Evolutionary conservation across 1,140 invertebrate genomes (phyloP), one percentile per base, ranked within the genome.

Genomic region (Halictus rubicundus): DNA sequence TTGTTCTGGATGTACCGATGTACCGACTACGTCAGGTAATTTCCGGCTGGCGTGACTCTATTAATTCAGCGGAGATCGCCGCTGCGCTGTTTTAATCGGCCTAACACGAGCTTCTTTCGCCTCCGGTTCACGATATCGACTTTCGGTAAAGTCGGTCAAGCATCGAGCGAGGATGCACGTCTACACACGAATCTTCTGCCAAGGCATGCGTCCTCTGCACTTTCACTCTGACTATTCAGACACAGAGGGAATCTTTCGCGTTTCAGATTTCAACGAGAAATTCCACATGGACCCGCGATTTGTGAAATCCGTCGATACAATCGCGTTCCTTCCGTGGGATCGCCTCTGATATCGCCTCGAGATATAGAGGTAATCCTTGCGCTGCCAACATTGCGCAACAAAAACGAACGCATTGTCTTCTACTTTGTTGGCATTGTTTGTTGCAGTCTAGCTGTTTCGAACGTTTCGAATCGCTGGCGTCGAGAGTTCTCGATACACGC

Each of bases 111-210:
- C 14, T 60, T 74, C 32, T 70, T 74, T 64, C 49, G 27, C 57
- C 0, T 52, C 65, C 69, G 59, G 77, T n/a, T 59, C 42, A 6
- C 37, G 54, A 10, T 52, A 69, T 68, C 52, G 71, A 85, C 80
- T 85, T 82, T 85, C 57, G 63, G 63, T 74, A 72, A 86, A 86
- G 66, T 85, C 79, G 80, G 80, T 86, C 83, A 82, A 85, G 74
- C 21, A 61, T 63, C 37, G 49, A 46, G 46, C 46, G 63, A 81
- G 57, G 80, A 85, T 79, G 61, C 68, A 52, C 42, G 49, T 46
- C 27, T 23, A 25, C 8, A n/a, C 21, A 16, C 32, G 60, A 63
- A 16, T 61, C 37, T 69, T 9, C 19, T 16, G 25, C 65, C 27
- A 73, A 73, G 25, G 25, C 52, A 74, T 72, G 70, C 32, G 57